A percentile compares a stretch with the other conserved stretches of the same genome.
phyloP scores from a whole-genome alignment of 2,113 vertebrate species.

The Rhynchomys soricoides region DNA sequence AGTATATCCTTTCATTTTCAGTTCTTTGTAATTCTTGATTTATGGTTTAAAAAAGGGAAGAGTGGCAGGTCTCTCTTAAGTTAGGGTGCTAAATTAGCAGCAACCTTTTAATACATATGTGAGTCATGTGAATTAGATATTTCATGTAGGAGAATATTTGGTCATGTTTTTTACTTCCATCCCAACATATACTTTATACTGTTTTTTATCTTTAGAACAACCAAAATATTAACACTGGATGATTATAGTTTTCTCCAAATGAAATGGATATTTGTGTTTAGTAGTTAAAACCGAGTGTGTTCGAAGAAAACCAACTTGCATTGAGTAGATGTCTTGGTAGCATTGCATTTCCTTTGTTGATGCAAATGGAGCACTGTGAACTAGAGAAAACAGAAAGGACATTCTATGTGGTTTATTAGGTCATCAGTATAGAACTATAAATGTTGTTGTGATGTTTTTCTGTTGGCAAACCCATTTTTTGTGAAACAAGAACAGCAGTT shows the following conservation, averaged over 20 bases:
- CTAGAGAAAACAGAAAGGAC: neutral
- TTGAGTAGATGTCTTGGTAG: neutral
- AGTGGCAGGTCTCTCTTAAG: neutral
- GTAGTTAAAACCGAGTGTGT: neutral
- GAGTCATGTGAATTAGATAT: neutral
- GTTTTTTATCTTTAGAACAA: neutral
- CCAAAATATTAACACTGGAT: neutral
- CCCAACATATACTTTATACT: neutral
- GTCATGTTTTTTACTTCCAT: constrained; percentile 17
- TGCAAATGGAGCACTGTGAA: neutral
- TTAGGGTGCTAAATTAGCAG: fast-evolving
- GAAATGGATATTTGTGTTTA: neutral
- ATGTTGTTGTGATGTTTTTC: neutral
- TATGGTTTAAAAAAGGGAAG: neutral
- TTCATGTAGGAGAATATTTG: neutral
- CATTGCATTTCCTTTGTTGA: neutral
- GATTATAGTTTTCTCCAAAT: constrained; percentile 40
- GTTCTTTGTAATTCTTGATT: neutral
- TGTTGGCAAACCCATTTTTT: neutral
- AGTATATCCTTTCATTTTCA: neutral
- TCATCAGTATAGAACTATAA: neutral
- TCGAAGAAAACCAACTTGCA: neutral
- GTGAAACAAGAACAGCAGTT: constrained; percentile 25
- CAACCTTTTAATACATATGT: neutral
- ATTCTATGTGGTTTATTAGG: neutral